A percentile compares a stretch with the other conserved stretches of the same genome.
phyloP scores from a whole-genome alignment of 1,140 invertebrate species.

The Caerostris darwini region DNA sequence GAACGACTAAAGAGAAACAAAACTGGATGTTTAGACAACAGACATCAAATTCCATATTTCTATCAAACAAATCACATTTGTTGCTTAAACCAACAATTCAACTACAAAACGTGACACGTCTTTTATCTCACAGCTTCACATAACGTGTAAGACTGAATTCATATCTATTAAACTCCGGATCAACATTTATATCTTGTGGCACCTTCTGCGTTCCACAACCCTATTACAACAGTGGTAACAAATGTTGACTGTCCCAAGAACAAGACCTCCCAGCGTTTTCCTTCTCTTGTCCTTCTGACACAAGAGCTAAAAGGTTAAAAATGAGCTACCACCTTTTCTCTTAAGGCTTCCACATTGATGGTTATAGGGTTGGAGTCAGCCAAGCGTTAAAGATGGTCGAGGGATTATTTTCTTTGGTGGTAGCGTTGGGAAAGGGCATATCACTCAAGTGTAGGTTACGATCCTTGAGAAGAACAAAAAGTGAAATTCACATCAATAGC shows the following conservation, averaged over 20 bases:
- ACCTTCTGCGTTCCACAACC: background rate
- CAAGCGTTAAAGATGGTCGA: conserved; percentile 47
- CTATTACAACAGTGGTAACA: conserved; percentile 55
- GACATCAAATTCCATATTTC: too few species aligned
- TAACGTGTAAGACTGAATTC: conserved; percentile 8
- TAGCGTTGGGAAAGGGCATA: conserved; percentile 12
- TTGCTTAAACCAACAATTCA: background rate
- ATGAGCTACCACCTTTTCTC: conserved; percentile 15
- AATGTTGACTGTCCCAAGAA: conserved; percentile 52
- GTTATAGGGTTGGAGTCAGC: background rate
- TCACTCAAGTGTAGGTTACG: conserved; percentile 43
- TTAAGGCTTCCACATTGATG: background rate
- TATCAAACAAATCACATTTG: too few species aligned
- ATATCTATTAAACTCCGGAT: conserved; percentile 35
- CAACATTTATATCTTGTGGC: conserved; percentile 41
- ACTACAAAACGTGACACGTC: background rate
- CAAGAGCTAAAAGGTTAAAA: conserved; percentile 48
- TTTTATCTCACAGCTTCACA: background rate
- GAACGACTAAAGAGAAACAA: too few species aligned
- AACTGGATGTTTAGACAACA: too few species aligned
- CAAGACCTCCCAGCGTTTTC: conserved; percentile 1
- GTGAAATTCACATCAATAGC: conserved; percentile 23
- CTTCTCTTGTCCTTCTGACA: conserved; percentile 37
- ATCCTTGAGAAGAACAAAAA: background rate
- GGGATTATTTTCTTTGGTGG: conserved; percentile 51